A percentile compares a stretch with the other conserved stretches of the same genome.
phyloP scores from a whole-genome alignment of 2,113 vertebrate species.

The Opisthocomus hoazin region DNA sequence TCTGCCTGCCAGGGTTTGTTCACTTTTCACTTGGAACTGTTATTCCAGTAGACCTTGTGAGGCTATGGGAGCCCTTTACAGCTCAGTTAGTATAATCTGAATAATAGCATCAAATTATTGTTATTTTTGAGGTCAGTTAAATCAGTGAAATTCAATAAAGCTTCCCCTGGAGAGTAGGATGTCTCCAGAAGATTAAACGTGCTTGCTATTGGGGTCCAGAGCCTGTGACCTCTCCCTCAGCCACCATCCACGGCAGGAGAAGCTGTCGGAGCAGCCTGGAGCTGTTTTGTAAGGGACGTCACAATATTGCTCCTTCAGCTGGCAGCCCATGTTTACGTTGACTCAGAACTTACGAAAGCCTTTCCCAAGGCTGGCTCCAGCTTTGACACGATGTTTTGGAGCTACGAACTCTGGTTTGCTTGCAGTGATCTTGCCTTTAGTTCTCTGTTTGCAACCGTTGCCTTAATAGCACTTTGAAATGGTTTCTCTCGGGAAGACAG shows the following conservation, averaged over 20 bases:
- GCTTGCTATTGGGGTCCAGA: background rate
- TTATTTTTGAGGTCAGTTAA: background rate
- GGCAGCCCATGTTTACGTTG: background rate
- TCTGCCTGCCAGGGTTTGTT: rapidly evolving
- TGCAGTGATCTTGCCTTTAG: background rate
- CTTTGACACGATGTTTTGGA: background rate
- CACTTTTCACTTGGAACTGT: rapidly evolving
- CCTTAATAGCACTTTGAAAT: background rate
- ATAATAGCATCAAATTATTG: background rate
- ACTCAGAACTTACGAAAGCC: background rate
- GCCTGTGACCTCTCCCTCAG: background rate
- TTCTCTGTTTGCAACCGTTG: background rate
- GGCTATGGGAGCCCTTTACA: background rate
- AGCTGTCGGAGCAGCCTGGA: background rate
- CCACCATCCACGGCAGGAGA: background rate
- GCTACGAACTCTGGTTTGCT: background rate
- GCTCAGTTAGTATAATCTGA: background rate
- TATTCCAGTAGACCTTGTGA: background rate
- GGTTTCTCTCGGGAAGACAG: background rate
- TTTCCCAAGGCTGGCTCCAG: background rate
- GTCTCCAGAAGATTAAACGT: background rate
- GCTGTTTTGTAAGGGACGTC: background rate
- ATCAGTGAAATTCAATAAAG: background rate
- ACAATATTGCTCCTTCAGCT: background rate
- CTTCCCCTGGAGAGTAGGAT: background rate